Evolutionary conservation across 2,888 invertebrate species (phyloP), one percentile per base, ranked within the genome.

Genomic region (Lepidocyrtoides sp.): DNA sequence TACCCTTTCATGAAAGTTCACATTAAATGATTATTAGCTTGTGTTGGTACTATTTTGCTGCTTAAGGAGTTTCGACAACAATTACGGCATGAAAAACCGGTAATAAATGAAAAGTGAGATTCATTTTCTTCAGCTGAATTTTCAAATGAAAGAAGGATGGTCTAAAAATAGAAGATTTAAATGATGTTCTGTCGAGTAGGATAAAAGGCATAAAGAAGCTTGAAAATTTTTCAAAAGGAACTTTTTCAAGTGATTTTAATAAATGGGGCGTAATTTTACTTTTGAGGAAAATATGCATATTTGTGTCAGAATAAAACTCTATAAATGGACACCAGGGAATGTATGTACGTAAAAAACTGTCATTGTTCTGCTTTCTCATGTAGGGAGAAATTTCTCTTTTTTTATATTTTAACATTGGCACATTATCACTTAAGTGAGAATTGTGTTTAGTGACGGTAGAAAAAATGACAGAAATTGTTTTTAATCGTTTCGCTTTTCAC

Each of bases 81-180:
- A 66, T 66, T 32, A 60, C 60, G 17, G 60, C 14, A 66, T 66
- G 32, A 66, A 29, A 66, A 66, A 66, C 12, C 32, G 26, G 26
- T 66, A 66, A 66, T 66, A 32, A 26, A 66, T 66, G 66, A 66
- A 66, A 66, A 66, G 66, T 66, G 66, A 66, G 66, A 32, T n/a
- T 32, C n/a, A 1, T 60, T 60, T 5, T 57, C n/a, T 66, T 66
- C 66, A 32, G n/a, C 3, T 60, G 60, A 23, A 60, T 60, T 60
- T 57, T 60, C 5, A 17, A 60, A 60, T 7, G 32, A 66, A 66
- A 66, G n/a, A n/a, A 60, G 3, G 60, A 66, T 66, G 66, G 14
- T n/a, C 66, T 66, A 66, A 66, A 66, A 66, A 66, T 66, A 66
- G 66, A 66, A 29, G 29, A 26, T n/a, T 32, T 36, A 12, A 60